Evolutionary conservation across 2,888 invertebrate genomes (phyloP).

Genomic region (Amblyjoppa proteus): DNA sequence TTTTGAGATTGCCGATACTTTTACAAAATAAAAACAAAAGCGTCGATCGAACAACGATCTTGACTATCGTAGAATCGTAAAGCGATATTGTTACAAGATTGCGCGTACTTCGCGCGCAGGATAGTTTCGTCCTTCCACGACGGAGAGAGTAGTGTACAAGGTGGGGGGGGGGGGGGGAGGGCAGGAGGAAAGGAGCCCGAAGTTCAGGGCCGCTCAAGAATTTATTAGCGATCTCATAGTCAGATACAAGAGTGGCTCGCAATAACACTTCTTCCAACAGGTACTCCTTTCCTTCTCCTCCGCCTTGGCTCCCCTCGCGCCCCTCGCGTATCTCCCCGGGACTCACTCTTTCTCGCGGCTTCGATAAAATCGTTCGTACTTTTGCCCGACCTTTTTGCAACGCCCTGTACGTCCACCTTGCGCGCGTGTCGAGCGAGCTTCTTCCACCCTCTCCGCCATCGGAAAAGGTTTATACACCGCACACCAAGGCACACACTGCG

Average conservation of each 20-base stretch:
- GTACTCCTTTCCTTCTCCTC: constrained; percentile 61
- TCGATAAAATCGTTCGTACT: constrained; percentile 80
- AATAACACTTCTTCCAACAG: constrained; percentile 83
- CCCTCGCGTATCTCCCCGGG: constrained; percentile 21
- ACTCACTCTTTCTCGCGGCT: constrained; percentile 63
- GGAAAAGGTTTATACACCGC: constrained; percentile 17
- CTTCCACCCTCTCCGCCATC: constrained; percentile 40
- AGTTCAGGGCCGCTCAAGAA: constrained; percentile 76
- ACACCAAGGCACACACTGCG: constrained; percentile 33
- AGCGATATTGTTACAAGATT: constrained; percentile 31
- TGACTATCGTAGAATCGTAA: constrained; percentile 34
- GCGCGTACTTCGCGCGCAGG: constrained; percentile 12
- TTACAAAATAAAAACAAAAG: constrained; percentile 12
- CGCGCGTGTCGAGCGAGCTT: constrained; percentile 58
- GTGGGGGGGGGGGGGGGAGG: not conserved
- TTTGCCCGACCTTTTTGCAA: constrained; percentile 77
- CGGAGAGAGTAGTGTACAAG: constrained; percentile 27
- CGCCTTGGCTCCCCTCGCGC: constrained; percentile 55
- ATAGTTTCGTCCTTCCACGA: constrained; percentile 56
- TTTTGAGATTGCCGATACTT: not conserved
- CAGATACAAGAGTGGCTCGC: constrained; percentile 79
- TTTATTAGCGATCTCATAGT: constrained; percentile 82
- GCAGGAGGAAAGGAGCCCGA: constrained; percentile 67
- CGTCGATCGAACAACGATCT: constrained; percentile 7
- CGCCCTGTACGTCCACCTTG: constrained; percentile 72